Conservation (phyloP, 2,113 vertebrate species). For the Lophotis ruficrista region DNA sequence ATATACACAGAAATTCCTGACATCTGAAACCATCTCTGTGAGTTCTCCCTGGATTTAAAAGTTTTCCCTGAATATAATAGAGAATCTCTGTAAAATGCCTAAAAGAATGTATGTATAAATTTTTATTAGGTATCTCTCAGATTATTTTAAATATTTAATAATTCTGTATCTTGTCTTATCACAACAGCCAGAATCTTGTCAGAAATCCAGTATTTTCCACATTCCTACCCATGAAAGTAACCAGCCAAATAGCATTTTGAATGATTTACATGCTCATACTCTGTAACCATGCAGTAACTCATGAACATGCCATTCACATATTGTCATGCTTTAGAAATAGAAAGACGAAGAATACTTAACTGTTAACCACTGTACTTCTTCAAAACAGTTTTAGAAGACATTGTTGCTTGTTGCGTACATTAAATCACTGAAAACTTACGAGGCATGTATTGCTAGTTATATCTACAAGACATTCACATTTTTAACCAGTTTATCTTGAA, state of each 20-base stretch:
- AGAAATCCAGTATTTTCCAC: constrained; percentile 20
- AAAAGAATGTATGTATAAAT: neutral
- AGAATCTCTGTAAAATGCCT: neutral
- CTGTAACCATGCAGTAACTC: constrained; percentile 23
- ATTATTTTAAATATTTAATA: neutral
- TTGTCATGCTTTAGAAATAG: constrained; percentile 22
- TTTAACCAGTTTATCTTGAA: neutral
- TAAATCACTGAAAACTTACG: neutral
- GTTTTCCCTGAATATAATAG: neutral
- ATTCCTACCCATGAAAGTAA: neutral
- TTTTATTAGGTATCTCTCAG: neutral
- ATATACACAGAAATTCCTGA: neutral
- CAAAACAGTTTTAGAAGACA: neutral
- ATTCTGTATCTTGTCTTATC: neutral
- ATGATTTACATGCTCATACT: neutral
- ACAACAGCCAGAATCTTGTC: neutral
- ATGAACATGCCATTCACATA: constrained; percentile 37
- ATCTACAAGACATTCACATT: neutral
- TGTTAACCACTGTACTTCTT: neutral
- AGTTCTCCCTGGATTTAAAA: neutral
- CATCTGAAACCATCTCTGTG: neutral
- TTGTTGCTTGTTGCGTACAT: neutral
- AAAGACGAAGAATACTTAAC: neutral
- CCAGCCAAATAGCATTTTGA: neutral
- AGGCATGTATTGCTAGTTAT: neutral